Evolutionary conservation across 2,797 vertebrate genomes (phyloP).

Genomic region (Pantherophis alleghaniensis): DNA sequence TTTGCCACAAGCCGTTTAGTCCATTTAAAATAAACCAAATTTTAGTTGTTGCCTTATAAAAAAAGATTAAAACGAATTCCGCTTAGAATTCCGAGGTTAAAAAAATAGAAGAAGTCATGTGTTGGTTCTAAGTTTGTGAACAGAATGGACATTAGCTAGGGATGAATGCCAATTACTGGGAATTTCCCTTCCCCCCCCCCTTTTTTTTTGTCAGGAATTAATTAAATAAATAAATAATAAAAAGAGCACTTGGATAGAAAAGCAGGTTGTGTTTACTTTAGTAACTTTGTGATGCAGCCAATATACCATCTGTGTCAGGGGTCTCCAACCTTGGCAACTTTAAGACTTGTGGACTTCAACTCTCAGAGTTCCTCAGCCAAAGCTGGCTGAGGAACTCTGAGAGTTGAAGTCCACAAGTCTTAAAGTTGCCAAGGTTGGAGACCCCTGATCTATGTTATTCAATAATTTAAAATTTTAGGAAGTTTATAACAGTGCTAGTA

Average conservation of each 20-base stretch:
- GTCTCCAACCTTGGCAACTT: not conserved
- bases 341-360: not conserved
- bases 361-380: too few relatives aligned
- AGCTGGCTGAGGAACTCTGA: too few relatives aligned
- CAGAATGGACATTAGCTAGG: not conserved
- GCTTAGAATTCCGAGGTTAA: not conserved
- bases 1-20: slow-evolving; percentile 5
- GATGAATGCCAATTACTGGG: not conserved
- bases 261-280: not conserved
- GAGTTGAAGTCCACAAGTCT: not conserved
- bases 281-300: not conserved
- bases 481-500: not conserved
- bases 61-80: not conserved
- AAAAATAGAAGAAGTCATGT: not conserved
- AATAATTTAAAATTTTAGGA: not conserved
- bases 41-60: slow-evolving; percentile 22
- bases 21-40: slow-evolving; percentile 37
- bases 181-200: not conserved
- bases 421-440: not conserved
- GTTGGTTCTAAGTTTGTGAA: not conserved
- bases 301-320: not conserved
- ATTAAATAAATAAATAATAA: not conserved
- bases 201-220: not conserved
- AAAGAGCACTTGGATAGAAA: not conserved
- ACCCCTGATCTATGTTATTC: not conserved